Percentiles rank a stretch among this genome's conserved stretches.
phyloP scores from a whole-genome alignment of 92 coral and sea anemone species.

The Desmophyllum pertusum region DNA sequence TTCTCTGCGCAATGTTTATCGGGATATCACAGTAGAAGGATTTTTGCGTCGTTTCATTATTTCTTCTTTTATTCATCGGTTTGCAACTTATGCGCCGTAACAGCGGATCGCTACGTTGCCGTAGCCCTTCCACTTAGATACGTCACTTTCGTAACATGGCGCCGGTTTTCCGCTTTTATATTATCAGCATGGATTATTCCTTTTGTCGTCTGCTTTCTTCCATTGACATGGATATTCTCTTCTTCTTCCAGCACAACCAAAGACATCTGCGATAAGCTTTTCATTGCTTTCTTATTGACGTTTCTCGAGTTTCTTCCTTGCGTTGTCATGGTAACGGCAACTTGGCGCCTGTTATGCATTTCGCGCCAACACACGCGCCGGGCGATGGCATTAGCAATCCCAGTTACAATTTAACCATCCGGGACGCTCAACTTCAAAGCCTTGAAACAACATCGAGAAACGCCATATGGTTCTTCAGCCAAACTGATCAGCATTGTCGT shows the following conservation, averaged over 20 bases:
- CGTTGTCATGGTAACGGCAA: slow-evolving; percentile 11
- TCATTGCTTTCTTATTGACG: slow-evolving; percentile 28
- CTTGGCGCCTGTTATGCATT: slow-evolving; percentile 3
- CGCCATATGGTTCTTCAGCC: slow-evolving; percentile 20
- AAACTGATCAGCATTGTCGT: slow-evolving; percentile 9
- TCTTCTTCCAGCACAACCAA: background rate
- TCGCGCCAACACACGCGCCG: slow-evolving; percentile 16
- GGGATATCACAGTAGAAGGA: background rate
- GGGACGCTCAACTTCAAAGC: background rate
- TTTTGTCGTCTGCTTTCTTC: slow-evolving; percentile 7
- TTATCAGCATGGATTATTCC: slow-evolving; percentile 16
- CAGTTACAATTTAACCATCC: slow-evolving; percentile 31
- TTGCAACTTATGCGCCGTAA: slow-evolving; percentile 17
- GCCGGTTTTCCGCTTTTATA: background rate
- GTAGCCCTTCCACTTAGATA: slow-evolving; percentile 19
- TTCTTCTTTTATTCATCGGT: slow-evolving; percentile 23
- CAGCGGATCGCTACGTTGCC: slow-evolving; percentile 36
- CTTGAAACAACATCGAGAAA: background rate
- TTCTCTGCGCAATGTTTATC: background rate
- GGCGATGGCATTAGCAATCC: background rate
- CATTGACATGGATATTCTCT: slow-evolving; percentile 21
- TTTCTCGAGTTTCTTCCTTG: slow-evolving; percentile 19
- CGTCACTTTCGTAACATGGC: background rate
- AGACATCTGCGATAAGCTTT: slow-evolving; percentile 18
- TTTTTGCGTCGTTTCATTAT: slow-evolving; percentile 2